These are phyloP conservation scores for Neolamprologus variostigma DNA, from an alignment of 2,113 vertebrate genomes.

Conservation along the genomic window DNA sequence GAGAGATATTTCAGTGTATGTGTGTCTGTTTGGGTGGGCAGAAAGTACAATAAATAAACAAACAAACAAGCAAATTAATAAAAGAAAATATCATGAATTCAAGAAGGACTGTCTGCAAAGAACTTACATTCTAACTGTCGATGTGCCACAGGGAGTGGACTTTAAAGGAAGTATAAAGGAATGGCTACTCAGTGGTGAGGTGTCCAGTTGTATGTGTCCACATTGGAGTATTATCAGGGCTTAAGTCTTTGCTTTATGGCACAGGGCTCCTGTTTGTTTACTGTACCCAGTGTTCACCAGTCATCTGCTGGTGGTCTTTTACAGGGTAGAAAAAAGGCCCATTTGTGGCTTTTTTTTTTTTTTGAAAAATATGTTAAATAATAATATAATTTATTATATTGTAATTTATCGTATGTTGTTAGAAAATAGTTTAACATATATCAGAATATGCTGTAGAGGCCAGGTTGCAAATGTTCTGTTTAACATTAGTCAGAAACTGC, in stretches of 20 bases:
- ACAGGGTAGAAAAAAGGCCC: background rate
- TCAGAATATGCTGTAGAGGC: background rate
- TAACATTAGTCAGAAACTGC: background rate
- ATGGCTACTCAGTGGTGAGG: background rate
- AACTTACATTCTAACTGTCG: background rate
- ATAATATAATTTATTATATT: background rate
- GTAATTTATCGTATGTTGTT: background rate
- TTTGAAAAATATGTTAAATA: background rate
- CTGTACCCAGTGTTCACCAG: background rate
- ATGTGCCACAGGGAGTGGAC: background rate
- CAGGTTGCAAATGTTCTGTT: background rate
- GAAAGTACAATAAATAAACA: background rate
- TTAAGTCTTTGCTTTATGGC: background rate
- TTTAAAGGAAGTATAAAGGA: background rate
- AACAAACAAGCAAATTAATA: background rate
- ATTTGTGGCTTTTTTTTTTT: background rate
- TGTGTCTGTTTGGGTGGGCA: background rate
- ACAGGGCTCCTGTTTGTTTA: background rate
- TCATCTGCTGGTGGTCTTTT: background rate
- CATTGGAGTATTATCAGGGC: background rate
- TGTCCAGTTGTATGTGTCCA: background rate
- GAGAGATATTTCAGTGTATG: background rate
- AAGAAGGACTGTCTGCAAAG: background rate
- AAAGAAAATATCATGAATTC: background rate
- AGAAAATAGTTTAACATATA: background rate